Conservation (phyloP, 2,888 invertebrate species). For the Quadriops clusia region DNA sequence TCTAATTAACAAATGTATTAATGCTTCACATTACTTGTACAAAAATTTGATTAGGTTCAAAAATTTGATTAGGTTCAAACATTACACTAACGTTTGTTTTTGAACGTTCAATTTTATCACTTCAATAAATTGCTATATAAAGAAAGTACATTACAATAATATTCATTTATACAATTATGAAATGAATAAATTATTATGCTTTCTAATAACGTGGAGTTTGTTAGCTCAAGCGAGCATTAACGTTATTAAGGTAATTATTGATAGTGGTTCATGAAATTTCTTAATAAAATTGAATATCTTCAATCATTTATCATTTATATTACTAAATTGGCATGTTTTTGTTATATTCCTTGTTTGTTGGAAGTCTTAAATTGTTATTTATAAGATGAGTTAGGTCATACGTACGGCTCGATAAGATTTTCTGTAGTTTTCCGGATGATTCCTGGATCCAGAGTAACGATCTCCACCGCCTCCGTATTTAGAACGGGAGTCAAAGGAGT, state of each 20-base stretch:
- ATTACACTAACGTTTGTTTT: too few relatives aligned
- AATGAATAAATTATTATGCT: background rate
- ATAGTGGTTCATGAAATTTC: too few relatives aligned
- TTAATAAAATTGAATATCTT: slow-evolving; percentile 1
- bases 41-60: too few relatives aligned
- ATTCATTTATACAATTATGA: background rate
- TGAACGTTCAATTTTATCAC: too few relatives aligned
- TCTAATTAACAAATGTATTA: too few relatives aligned
- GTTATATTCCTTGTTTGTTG: slow-evolving; percentile 2
- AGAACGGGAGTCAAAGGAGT: slow-evolving; percentile 27
- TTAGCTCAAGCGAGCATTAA: too few relatives aligned
- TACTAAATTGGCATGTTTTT: background rate
- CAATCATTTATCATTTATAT: background rate
- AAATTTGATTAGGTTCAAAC: too few relatives aligned
- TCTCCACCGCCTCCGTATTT: slow-evolving; percentile 26
- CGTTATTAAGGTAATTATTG: too few relatives aligned
- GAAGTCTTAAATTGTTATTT: slow-evolving; percentile 2
- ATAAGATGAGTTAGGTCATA: slow-evolving; percentile 12
- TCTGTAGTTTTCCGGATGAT: slow-evolving; percentile 27
- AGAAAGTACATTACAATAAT: slow-evolving; percentile 1
- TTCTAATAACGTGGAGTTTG: too few relatives aligned
- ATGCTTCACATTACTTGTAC: too few relatives aligned
- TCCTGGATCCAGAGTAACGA: slow-evolving; percentile 25
- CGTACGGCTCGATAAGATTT: slow-evolving; percentile 31
- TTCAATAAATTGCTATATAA: slow-evolving; percentile 5